Evolutionary conservation across 2,797 vertebrate genomes (phyloP).

Genomic region (Poeciliopsis gracilis): DNA sequence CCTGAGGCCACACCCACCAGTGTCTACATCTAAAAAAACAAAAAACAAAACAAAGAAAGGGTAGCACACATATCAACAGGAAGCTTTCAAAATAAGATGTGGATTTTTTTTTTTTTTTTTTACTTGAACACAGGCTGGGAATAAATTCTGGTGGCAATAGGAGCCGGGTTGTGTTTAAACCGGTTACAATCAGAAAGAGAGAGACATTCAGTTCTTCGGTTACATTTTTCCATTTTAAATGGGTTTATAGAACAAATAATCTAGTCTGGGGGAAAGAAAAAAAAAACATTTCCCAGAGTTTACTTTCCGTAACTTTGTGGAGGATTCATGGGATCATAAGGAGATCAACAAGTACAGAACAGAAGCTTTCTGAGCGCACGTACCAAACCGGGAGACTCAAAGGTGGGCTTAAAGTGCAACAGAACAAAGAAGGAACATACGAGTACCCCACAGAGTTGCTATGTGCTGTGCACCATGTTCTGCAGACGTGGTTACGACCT

Average conservation of each 20-base stretch:
- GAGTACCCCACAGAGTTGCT: neutral
- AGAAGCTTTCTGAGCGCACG: neutral
- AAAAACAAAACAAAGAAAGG: neutral
- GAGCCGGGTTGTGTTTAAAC: slow-evolving; percentile 17
- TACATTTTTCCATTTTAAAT: slow-evolving; percentile 21
- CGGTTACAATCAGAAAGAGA: slow-evolving; percentile 64
- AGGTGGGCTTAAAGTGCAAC: slow-evolving; percentile 37
- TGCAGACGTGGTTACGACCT: slow-evolving; percentile 9
- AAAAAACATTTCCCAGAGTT: neutral
- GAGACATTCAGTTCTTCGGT: slow-evolving; percentile 63
- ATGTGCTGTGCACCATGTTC: slow-evolving; percentile 22
- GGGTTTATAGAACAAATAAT: slow-evolving; percentile 14
- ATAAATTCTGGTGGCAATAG: neutral
- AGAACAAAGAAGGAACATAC: slow-evolving; percentile 28
- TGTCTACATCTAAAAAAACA: slow-evolving; percentile 53
- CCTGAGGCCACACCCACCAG: slow-evolving; percentile 24
- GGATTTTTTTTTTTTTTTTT: neutral
- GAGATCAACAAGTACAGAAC: slow-evolving; percentile 17
- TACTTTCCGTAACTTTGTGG: neutral
- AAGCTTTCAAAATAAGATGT: neutral
- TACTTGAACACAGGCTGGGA: neutral
- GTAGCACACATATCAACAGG: slow-evolving; percentile 20
- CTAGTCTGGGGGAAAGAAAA: neutral
- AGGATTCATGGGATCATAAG: slow-evolving; percentile 37
- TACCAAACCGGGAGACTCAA: neutral